phyloP scores from a whole-genome alignment of 1,140 invertebrate genomes.

The Pogonus chalceus region DNA sequence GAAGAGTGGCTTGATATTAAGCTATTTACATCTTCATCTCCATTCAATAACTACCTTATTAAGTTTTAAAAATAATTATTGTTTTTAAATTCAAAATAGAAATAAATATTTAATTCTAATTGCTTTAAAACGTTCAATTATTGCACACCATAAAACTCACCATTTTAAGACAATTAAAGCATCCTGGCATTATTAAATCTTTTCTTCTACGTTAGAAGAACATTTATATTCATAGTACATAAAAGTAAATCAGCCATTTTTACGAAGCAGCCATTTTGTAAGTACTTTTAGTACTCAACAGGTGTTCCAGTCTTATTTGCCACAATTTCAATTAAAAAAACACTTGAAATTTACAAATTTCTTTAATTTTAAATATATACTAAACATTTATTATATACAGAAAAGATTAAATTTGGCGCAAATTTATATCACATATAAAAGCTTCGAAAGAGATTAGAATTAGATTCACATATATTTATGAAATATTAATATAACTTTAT shows the following conservation, averaged over 20 bases:
- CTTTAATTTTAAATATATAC: neutral
- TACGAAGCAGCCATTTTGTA: neutral
- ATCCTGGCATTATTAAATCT: conserved; percentile 17
- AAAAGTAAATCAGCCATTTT: neutral
- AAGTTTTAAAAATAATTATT: neutral
- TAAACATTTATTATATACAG: neutral
- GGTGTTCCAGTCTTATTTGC: neutral
- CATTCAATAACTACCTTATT: neutral
- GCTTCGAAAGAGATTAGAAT: too few relatives aligned
- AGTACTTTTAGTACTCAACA: neutral
- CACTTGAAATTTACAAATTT: neutral
- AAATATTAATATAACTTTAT: too few relatives aligned
- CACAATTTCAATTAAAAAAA: neutral
- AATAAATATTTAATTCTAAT: neutral
- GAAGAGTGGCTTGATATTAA: neutral
- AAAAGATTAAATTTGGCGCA: neutral
- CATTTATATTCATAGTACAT: neutral
- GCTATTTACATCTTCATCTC: neutral
- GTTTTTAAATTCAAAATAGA: neutral
- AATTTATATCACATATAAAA: neutral
- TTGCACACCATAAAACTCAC: too few relatives aligned
- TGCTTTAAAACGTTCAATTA: neutral
- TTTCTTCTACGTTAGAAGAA: neutral
- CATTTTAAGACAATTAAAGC: conserved; percentile 22
- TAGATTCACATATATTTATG: too few relatives aligned